Evolutionary conservation across 2,888 invertebrate species (phyloP).

Genomic region (Phytoseiulus persimilis): DNA sequence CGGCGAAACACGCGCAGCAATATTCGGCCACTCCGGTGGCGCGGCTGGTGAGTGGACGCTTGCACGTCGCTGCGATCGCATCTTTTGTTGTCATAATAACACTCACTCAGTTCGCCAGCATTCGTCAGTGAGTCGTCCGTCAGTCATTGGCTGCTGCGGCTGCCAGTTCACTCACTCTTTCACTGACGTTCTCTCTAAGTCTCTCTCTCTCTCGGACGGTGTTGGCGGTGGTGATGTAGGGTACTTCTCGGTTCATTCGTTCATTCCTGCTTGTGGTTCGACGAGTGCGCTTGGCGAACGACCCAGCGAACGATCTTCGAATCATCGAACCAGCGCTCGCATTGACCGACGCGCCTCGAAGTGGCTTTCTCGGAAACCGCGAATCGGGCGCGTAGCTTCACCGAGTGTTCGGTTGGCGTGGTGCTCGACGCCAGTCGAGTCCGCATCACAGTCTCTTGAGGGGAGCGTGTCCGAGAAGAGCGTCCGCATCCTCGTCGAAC

Average conservation of each 20-base stretch:
- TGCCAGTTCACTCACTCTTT: not conserved
- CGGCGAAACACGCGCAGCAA: not conserved
- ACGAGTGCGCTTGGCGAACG: not conserved
- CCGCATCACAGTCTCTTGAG: no score
- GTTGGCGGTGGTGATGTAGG: not conserved
- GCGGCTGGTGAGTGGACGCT: not conserved
- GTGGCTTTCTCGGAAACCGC: not conserved
- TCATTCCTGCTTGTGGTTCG: not conserved
- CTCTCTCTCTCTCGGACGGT: not conserved
- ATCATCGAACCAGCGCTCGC: not conserved
- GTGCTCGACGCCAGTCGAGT: no score
- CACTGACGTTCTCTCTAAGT: not conserved
- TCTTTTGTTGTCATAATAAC: not conserved
- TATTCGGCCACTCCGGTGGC: not conserved
- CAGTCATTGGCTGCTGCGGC: not conserved
- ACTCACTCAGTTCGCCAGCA: not conserved
- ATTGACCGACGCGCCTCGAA: not conserved
- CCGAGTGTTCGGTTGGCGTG: no score
- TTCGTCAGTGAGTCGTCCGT: constrained; percentile 5
- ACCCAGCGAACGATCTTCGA: not conserved
- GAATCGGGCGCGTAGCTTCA: not conserved
- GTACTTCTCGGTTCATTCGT: not conserved
- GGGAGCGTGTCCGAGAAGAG: no score
- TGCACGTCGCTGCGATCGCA: constrained; percentile 5
- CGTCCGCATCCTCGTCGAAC: no score